Percentiles rank a stretch among this genome's conserved stretches.
These are phyloP conservation scores for Betta splendens DNA, from an alignment of 2,797 vertebrate genomes.

Conservation along the genomic window DNA sequence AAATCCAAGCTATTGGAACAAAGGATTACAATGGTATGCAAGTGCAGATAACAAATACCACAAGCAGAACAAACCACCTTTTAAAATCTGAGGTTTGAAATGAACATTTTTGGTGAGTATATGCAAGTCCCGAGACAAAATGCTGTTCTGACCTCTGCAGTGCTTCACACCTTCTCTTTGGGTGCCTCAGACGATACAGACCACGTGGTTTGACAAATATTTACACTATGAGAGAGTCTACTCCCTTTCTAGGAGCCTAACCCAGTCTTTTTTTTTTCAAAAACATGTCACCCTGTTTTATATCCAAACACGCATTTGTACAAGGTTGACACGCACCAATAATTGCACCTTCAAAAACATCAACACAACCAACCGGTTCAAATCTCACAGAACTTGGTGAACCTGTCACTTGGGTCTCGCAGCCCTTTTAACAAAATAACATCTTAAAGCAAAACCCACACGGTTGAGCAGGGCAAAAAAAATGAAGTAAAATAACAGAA, in stretches of 20 bases:
- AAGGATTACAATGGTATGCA: constrained; percentile 1
- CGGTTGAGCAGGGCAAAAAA: constrained; percentile 65
- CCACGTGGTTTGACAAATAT: constrained; percentile 76
- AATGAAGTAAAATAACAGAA: background rate
- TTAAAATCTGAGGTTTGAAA: constrained; percentile 1
- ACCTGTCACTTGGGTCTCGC: constrained; percentile 33
- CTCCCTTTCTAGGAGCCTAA: constrained; percentile 22
- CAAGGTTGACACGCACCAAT: constrained; percentile 31
- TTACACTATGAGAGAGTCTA: constrained; percentile 51
- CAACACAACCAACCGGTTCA: constrained; percentile 62
- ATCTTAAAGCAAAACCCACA: constrained; percentile 27
- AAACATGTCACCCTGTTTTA: constrained; percentile 18
- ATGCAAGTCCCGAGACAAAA: background rate
- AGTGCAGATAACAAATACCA: constrained; percentile 1
- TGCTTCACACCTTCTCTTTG: constrained; percentile 28
- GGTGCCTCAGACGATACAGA: constrained; percentile 32
- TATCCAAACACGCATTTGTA: constrained; percentile 16
- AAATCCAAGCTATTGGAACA: background rate
- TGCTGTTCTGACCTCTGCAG: constrained; percentile 44
- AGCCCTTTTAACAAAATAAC: constrained; percentile 67
- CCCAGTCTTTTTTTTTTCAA: constrained; percentile 16
- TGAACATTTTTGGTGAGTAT: background rate
- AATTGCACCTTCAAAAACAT: constrained; percentile 41
- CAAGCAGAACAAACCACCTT: background rate
- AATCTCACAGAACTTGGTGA: constrained; percentile 65